Evolutionary conservation across 2,888 invertebrate genomes (phyloP).

Genomic region (Hemicrepidius hirtus): DNA sequence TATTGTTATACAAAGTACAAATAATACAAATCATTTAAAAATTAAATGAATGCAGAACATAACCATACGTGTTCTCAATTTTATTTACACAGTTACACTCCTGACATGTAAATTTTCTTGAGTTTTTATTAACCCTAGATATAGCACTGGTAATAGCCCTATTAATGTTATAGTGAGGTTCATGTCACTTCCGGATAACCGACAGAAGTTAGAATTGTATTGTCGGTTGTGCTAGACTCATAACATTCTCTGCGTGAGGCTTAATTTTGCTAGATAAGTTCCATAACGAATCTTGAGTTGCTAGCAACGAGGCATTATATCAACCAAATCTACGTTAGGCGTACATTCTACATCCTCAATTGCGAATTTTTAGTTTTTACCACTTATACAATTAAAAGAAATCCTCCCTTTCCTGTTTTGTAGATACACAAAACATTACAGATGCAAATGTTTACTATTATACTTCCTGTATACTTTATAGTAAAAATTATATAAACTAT

Average conservation of each 20-base stretch:
- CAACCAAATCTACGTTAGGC: background rate
- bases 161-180: slow-evolving; percentile 9
- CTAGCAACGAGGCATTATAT: background rate
- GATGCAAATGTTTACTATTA: slow-evolving; percentile 2
- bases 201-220: background rate
- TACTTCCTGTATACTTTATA: slow-evolving; percentile 6
- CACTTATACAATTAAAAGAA: too few species aligned
- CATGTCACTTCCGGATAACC: background rate
- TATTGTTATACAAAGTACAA: too few species aligned
- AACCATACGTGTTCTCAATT: too few species aligned
- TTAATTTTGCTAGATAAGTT: background rate
- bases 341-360: too few species aligned
- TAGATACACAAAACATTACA: background rate
- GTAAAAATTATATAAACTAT: slow-evolving; percentile 9
- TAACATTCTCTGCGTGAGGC: slow-evolving; percentile 3
- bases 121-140: background rate
- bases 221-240: background rate
- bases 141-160: background rate
- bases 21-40: too few species aligned
- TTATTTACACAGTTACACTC: too few species aligned
- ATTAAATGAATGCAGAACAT: too few species aligned
- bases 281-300: background rate
- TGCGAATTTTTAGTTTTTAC: too few species aligned
- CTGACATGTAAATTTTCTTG: too few species aligned
- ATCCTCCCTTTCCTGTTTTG: too few species aligned